A percentile compares a stretch with the other conserved stretches of the same genome.
phyloP scores from a whole-genome alignment of 2,113 vertebrate genomes.

The Lucifuga dentata region DNA sequence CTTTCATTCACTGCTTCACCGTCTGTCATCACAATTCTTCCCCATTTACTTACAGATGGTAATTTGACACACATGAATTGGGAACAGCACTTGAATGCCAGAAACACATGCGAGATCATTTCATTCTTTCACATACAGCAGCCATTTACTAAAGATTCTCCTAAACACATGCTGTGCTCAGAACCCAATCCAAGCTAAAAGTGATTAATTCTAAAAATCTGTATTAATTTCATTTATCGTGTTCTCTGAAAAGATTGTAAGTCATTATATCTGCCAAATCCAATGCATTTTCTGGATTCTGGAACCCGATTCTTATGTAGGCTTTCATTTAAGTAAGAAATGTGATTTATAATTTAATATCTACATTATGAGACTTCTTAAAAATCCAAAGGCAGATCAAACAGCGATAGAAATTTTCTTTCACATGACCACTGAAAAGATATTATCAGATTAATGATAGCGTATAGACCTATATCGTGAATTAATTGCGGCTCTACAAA shows the following conservation, averaged over 20 bases:
- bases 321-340: too few species aligned
- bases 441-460: too few species aligned
- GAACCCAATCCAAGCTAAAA: slow-evolving; percentile 37
- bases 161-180: slow-evolving; percentile 9
- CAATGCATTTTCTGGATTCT: slow-evolving; percentile 39
- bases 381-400: too few species aligned
- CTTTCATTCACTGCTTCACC: slow-evolving; percentile 57
- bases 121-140: slow-evolving; percentile 26
- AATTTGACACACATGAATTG: slow-evolving; percentile 79
- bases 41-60: slow-evolving; percentile 70
- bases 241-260: slow-evolving; percentile 20
- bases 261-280: slow-evolving; percentile 21
- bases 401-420: too few species aligned
- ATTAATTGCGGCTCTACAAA: too few species aligned
- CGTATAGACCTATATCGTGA: too few species aligned
- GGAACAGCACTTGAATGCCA: slow-evolving; percentile 50
- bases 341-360: too few species aligned
- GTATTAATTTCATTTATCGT: slow-evolving; percentile 29
- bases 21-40: slow-evolving; percentile 65
- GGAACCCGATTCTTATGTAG: too few species aligned
- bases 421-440: too few species aligned
- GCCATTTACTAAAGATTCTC: slow-evolving; percentile 21
- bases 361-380: too few species aligned
- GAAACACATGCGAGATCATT: slow-evolving; percentile 26
- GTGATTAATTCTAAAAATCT: slow-evolving; percentile 27